Base-by-base conservation (phyloP, 2,888 invertebrate genomes). In the Microplitis deprimator region DNA sequence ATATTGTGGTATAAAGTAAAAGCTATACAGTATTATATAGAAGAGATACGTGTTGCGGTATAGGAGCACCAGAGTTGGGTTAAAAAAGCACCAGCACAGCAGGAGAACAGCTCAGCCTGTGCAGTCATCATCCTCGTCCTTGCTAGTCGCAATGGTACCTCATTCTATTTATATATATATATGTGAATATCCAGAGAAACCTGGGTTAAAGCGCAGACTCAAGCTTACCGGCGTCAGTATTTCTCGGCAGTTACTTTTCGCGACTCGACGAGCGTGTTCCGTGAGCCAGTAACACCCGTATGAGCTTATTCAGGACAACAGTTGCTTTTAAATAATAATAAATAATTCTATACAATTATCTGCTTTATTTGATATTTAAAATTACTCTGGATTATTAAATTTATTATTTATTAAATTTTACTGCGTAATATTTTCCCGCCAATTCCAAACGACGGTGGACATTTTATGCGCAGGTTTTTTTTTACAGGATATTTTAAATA, bases 201-300 rank as follows among this genome's bases (percentile, higher is more conserved):
- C 82, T 82, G 85, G 8, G 13, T 13, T 5, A 50, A 85, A 79
- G 87, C 87, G 87, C 87, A 86, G 86, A 84, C 86, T 86, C 87
- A 83, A 80, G 81, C 80, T 60, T 81, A 85, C 84, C 85, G 83
- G 82, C 82, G 85, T 85, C 84, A 83, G 83, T 80, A 77, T 83
- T 84, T 82, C 83, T 86, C 82, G 86, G 81, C 87, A 87, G 87
- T 87, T 87, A 87, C 86, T 85, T 86, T 87, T 86, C 87, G 87
- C 87, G 86, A 86, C 83, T 81, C 87, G 85, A 81, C 83, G 87
- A 85, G 85, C 84, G 84, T 86, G 86, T 83, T 85, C 84, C 73
- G 64, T 69, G 76, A 76, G 70, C 65, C 68, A 77, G 68, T 20
- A 39, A 8, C 40, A n/a, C 70, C 64, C 65, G 61, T 50, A 59